A percentile compares a stretch with the other conserved stretches of the same genome.
These are phyloP conservation scores for Aphyosemion australe DNA, from an alignment of 2,113 vertebrate species.

Conservation along the genomic window DNA sequence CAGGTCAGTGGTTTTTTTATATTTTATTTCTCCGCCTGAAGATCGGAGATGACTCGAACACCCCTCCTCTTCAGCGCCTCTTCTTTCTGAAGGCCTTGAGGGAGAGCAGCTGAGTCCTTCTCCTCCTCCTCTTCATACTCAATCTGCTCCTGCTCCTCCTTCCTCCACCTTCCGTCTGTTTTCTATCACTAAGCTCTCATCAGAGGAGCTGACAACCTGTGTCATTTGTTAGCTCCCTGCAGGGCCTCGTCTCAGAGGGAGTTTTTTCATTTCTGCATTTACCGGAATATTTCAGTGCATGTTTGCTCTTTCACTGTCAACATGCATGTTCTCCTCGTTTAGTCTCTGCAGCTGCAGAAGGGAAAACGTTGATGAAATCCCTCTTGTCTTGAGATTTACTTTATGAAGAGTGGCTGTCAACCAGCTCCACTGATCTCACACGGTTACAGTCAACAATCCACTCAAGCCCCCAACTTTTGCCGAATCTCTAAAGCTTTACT, in stretches of 20 bases:
- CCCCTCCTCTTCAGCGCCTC: slow-evolving; percentile 24
- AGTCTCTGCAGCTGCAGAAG: slow-evolving; percentile 20
- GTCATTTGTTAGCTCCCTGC: slow-evolving; percentile 35
- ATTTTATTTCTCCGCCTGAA: slow-evolving; percentile 5
- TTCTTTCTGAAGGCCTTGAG: slow-evolving; percentile 33
- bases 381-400: slow-evolving; percentile 46
- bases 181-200: slow-evolving; percentile 45
- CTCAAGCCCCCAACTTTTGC: slow-evolving; percentile 49
- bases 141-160: slow-evolving; percentile 46
- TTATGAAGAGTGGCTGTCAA: slow-evolving; percentile 50
- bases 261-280: neutral
- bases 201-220: slow-evolving; percentile 53
- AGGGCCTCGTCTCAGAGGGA: neutral
- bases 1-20: neutral
- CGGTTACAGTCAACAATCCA: slow-evolving; percentile 15
- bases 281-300: slow-evolving; percentile 3
- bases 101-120: slow-evolving; percentile 53
- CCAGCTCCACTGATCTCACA: slow-evolving; percentile 13
- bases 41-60: slow-evolving; percentile 11
- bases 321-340: neutral
- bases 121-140: slow-evolving; percentile 37
- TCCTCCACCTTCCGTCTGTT: slow-evolving; percentile 42
- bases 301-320: slow-evolving; percentile 29
- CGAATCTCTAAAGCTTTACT: slow-evolving; percentile 43
- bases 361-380: slow-evolving; percentile 46